Conservation (phyloP, 2,113 vertebrate genomes). For the Microcebus jonahi region DNA sequence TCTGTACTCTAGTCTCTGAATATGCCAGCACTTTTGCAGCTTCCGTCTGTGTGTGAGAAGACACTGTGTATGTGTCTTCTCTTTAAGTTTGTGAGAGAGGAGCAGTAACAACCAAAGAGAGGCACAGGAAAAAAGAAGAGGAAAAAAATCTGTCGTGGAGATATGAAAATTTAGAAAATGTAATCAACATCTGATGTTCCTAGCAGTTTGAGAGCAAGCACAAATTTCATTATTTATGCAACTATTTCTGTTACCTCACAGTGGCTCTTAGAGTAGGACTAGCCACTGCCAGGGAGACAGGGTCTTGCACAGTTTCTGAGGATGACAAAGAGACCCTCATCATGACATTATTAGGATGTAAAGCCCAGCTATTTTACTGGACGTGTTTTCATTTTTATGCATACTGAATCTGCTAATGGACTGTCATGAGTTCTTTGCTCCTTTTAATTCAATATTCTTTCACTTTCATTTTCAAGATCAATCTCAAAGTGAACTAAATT, state of each 20-base stretch:
- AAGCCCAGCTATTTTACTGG: neutral
- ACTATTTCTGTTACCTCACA: neutral
- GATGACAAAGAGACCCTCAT: neutral
- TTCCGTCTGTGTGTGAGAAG: no score
- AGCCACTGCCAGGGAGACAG: neutral
- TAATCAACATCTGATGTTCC: neutral
- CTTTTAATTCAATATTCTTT: conserved; percentile 42
- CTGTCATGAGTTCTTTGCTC: neutral
- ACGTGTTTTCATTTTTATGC: neutral
- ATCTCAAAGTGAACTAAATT: neutral
- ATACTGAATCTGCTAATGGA: neutral
- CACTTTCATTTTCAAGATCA: conserved; percentile 30
- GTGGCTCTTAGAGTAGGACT: neutral
- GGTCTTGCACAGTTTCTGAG: neutral
- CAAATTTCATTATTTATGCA: neutral
- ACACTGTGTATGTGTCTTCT: neutral
- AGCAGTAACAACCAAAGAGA: neutral
- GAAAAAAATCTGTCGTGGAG: neutral
- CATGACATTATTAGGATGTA: neutral
- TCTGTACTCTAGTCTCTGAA: neutral
- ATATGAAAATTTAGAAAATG: neutral
- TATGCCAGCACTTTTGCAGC: neutral
- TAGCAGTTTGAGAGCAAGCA: neutral
- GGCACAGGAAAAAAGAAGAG: neutral
- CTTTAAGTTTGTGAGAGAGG: neutral